Conservation (phyloP, 2,797 vertebrate species). For the Syngnathus rostellatus region DNA sequence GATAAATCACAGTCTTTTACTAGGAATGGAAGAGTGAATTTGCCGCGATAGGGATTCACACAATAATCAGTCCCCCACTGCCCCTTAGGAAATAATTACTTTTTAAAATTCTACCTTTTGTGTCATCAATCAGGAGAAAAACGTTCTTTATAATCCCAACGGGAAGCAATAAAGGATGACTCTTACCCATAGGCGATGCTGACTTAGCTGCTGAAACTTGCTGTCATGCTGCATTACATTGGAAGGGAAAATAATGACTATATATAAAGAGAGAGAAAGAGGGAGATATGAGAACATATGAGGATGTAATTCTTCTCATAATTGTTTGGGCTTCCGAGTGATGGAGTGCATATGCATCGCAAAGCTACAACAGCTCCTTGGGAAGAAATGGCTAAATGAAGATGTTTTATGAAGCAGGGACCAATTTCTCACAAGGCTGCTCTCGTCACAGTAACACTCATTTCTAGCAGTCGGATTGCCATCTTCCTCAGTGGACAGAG, state of each 20-base stretch:
- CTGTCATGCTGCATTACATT: neutral
- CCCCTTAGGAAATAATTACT: constrained; percentile 7
- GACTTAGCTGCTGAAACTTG: constrained; percentile 1
- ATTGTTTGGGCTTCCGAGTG: constrained; percentile 11
- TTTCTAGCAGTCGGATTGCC: constrained; percentile 16
- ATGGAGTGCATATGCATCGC: neutral
- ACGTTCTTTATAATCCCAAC: constrained; percentile 20
- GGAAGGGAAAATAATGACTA: constrained; percentile 11
- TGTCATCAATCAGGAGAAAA: constrained; percentile 21
- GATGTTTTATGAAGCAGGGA: constrained; percentile 28
- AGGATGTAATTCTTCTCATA: neutral
- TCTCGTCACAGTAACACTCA: constrained; percentile 10
- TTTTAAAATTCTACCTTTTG: constrained; percentile 17
- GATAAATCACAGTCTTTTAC: constrained; percentile 4
- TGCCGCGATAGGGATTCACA: neutral
- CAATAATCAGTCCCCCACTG: neutral
- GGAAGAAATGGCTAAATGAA: constrained; percentile 1
- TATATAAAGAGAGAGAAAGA: neutral
- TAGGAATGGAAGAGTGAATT: neutral
- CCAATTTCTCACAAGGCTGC: constrained; percentile 18
- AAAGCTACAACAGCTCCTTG: constrained; percentile 4
- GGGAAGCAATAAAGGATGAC: constrained; percentile 16
- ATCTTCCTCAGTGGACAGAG: constrained; percentile 18
- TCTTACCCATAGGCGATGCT: constrained; percentile 7
- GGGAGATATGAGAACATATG: neutral